Evolutionary conservation across 1,140 invertebrate genomes (phyloP).

Genomic region (Asbolus verrucosus): DNA sequence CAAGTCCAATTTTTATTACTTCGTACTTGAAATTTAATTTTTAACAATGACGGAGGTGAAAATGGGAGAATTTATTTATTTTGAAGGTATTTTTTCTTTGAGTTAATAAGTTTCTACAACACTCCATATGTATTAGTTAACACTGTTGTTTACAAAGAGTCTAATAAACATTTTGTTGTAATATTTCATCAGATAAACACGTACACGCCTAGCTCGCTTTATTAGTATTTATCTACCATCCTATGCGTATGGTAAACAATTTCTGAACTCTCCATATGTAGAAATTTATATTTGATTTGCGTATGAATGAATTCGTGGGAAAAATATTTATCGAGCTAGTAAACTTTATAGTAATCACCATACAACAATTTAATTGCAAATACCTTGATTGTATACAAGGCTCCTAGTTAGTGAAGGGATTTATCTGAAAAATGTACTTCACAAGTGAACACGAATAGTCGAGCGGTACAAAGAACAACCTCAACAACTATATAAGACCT

Average conservation of each 20-base stretch:
- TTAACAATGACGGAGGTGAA: neutral
- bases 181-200: slow-evolving; percentile 24
- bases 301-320: slow-evolving; percentile 12
- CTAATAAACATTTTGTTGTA: slow-evolving; percentile 10
- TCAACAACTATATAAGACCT: slow-evolving; percentile 51
- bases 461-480: slow-evolving; percentile 43
- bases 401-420: slow-evolving; percentile 52
- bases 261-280: neutral
- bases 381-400: slow-evolving; percentile 51
- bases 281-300: neutral
- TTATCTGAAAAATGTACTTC: slow-evolving; percentile 48
- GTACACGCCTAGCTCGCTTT: slow-evolving; percentile 1
- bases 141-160: neutral
- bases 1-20: neutral
- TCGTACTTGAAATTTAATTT: slow-evolving; percentile 21
- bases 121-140: slow-evolving; percentile 1
- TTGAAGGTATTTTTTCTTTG: too few species aligned
- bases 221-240: neutral
- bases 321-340: slow-evolving; percentile 10
- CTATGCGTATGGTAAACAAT: neutral
- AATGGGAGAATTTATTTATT: neutral
- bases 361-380: slow-evolving; percentile 42
- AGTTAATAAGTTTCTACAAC: neutral
- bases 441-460: slow-evolving; percentile 47
- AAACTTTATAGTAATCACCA: neutral